Percentiles rank a stretch among this genome's conserved stretches.
phyloP scores from a whole-genome alignment of 2,888 invertebrate genomes.

The Eupithecia pulchellata region DNA sequence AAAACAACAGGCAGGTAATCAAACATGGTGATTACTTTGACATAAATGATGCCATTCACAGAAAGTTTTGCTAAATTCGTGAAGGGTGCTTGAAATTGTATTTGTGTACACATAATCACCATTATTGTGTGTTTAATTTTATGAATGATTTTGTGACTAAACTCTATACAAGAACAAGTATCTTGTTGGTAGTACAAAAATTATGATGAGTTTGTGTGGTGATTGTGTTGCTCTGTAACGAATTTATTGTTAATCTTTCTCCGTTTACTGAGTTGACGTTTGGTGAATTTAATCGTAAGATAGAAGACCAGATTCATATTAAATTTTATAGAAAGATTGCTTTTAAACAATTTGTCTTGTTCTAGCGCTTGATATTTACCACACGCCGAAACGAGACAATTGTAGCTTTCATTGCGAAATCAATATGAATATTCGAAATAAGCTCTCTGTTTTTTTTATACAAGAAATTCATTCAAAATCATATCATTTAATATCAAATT shows the following conservation, averaged over 20 bases:
- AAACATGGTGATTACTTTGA: not conserved
- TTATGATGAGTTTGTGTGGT: constrained; percentile 61
- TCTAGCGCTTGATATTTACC: not conserved
- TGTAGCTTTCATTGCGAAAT: not conserved
- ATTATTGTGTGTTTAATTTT: not conserved
- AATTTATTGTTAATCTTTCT: constrained; percentile 63
- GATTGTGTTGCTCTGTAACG: constrained; percentile 70
- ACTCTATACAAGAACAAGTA: constrained; percentile 39
- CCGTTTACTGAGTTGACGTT: not conserved
- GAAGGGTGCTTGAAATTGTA: not conserved
- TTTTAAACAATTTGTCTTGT: constrained; percentile 2
- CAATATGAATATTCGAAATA: not conserved
- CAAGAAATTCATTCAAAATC: not conserved
- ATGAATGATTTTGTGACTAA: constrained; percentile 1
- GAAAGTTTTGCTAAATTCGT: not conserved
- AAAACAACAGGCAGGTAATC: constrained; percentile 1
- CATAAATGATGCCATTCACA: not conserved
- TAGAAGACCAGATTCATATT: not conserved
- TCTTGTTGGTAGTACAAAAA: constrained; percentile 76
- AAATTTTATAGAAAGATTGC: not conserved
- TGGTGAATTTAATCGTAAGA: not conserved
- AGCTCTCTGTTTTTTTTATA: not conserved
- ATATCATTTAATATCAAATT: not conserved
- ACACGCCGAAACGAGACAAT: not conserved
- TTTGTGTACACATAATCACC: not conserved